Base-by-base conservation (phyloP, 2,888 invertebrate genomes). In the Phyllotreta cruciferae region DNA sequence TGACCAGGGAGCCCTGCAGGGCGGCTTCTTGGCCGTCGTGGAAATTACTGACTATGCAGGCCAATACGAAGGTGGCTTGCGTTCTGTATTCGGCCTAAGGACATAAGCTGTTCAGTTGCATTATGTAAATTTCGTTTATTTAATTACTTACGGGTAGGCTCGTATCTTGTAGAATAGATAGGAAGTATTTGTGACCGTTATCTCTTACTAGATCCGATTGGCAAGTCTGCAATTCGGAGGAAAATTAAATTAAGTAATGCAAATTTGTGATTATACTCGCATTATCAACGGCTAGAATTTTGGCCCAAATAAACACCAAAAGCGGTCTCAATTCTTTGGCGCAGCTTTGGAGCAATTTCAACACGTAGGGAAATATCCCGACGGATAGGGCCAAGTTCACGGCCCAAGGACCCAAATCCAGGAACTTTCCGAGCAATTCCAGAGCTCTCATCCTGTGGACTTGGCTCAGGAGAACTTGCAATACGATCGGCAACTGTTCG, bases 281-380 rank as follows among this genome's bases (percentile, higher is more conserved):
- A 79, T 90, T 91, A 80, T 99, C 98, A 4, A 98, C 96, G 36
- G 98, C 96, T 62, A 99, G 84, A 74, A 99, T 97, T 84, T 98
- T 97, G 11, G 99, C 97, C 99, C 99, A 99, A 73, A 99, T 98
- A 81, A 97, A 98, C 47, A 98, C 96, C 73, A 99, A 86, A 64
- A 96, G 86, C 6, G 96, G 93, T 62, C 97, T 85, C 71, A 99
- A 83, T 80, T 99, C 98, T 73, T 89, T 87, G 2, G 96, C 96
- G 67, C 93, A 92, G 73, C 96, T 96, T 83, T 99, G 98, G 73
- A 99, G 85, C 72, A 99, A 83, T 82, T 98, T 98, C 60, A 99
- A 86, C 74, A 99, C 97, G 82, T 99, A 99, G 0, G 99, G 99
- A 82, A 98, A 99, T 78, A 99, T 98, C 72, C 99, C 98, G 49